A percentile compares a stretch with the other conserved stretches of the same genome.
phyloP scores from a whole-genome alignment of 2,113 vertebrate species.

The Scalopus aquaticus region DNA sequence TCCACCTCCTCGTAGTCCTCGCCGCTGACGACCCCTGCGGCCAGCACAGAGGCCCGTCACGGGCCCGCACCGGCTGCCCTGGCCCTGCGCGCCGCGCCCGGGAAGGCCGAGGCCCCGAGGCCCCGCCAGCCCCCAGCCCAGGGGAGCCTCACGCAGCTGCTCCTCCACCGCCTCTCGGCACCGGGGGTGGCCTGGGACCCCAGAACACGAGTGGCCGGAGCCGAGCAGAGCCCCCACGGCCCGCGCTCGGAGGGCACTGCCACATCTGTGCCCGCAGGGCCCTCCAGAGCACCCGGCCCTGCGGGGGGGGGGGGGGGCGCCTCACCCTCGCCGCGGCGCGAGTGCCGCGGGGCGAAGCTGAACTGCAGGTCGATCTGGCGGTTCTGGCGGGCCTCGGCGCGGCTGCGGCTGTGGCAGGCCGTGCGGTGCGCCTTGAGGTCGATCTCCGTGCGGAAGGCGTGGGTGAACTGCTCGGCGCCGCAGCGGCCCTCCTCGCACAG shows the following conservation, averaged over 20 bases:
- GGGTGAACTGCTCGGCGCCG: conserved; percentile 95
- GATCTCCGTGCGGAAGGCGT: conserved; percentile 97
- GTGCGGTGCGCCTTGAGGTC: conserved; percentile 98
- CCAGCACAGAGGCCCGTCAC: neutral
- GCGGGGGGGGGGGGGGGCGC: too few species aligned
- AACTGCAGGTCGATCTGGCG: conserved; percentile 98
- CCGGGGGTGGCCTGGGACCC: too few species aligned
- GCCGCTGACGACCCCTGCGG: conserved; percentile 87
- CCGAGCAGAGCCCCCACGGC: too few species aligned
- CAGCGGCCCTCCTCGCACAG: conserved; percentile 97
- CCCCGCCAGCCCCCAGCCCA: too few species aligned
- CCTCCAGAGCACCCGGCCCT: too few species aligned
- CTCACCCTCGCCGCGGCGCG: conserved; percentile 91
- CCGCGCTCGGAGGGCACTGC: too few species aligned
- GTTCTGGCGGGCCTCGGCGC: conserved; percentile 97
- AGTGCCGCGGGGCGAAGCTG: conserved; percentile 89
- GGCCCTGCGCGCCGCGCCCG: too few species aligned
- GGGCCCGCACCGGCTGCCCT: too few species aligned
- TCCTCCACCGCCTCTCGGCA: too few species aligned
- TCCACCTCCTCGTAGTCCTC: conserved; percentile 96
- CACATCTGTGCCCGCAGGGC: too few species aligned
- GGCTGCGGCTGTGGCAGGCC: conserved; percentile 94
- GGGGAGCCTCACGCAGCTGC: neutral
- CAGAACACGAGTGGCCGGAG: too few species aligned
- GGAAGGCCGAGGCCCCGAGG: too few species aligned